Evolutionary conservation across 1,140 invertebrate species (phyloP).

Genomic region (Callitettix versicolor): DNA sequence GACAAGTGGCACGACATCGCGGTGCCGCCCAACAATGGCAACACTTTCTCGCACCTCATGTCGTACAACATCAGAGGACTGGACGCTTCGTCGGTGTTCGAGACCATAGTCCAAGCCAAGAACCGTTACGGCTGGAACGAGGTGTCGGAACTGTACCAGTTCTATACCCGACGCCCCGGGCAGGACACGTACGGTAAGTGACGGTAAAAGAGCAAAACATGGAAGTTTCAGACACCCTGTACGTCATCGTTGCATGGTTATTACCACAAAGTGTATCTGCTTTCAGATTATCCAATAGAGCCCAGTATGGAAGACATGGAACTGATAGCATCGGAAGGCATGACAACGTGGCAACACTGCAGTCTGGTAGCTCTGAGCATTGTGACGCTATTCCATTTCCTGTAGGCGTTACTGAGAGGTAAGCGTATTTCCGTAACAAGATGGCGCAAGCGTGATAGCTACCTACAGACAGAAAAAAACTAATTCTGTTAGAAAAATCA

Average conservation of each 20-base stretch:
- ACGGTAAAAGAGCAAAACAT: no score
- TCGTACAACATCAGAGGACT: constrained; percentile 42
- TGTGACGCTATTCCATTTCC: no score
- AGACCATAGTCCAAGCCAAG: constrained; percentile 48
- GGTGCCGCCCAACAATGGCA: constrained; percentile 28
- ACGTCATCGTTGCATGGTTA: no score
- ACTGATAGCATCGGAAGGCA: constrained; percentile 11
- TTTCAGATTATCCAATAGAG: constrained; percentile 23
- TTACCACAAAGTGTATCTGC: no score
- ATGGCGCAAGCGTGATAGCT: no score
- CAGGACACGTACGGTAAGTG: constrained; percentile 6
- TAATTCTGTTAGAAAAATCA: no score
- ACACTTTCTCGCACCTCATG: constrained; percentile 38
- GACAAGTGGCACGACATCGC: constrained; percentile 56
- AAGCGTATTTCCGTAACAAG: no score
- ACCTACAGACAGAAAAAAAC: no score
- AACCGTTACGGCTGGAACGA: constrained; percentile 53
- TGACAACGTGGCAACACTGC: no score
- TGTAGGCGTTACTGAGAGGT: no score
- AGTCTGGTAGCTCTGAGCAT: no score
- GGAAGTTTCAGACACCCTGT: no score
- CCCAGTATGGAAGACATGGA: constrained; percentile 25
- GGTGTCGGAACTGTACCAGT: constrained; percentile 30
- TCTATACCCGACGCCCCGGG: constrained; percentile 16
- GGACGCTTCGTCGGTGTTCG: constrained; percentile 45